A percentile compares a stretch with the other conserved stretches of the same genome.
Conservation (phyloP, 1,140 invertebrate species). For the Procambarus clarkii region DNA sequence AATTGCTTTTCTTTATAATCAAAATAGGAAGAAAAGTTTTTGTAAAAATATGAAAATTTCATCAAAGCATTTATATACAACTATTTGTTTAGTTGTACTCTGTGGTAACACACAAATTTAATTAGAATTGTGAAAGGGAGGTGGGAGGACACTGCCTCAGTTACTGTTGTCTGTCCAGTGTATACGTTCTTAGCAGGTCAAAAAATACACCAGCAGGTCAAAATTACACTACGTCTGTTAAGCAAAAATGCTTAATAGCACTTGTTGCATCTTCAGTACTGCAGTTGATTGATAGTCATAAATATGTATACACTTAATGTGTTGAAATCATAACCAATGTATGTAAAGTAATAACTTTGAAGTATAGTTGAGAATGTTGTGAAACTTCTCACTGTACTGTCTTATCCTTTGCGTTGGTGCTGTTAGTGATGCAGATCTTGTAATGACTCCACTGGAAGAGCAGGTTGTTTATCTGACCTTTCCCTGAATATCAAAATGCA, state of each 20-base stretch:
- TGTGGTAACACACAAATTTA: not conserved
- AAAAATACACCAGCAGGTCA: too few species aligned
- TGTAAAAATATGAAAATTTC: too few species aligned
- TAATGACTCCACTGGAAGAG: not conserved
- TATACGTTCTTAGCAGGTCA: not conserved
- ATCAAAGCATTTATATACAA: too few species aligned
- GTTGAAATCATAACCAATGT: not conserved
- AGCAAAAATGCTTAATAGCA: too few species aligned
- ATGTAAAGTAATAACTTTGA: not conserved
- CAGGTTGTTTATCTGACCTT: not conserved
- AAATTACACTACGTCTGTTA: too few species aligned
- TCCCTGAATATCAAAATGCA: not conserved
- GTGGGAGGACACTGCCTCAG: not conserved
- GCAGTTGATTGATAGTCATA: not conserved
- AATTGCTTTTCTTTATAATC: too few species aligned
- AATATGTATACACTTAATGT: not conserved
- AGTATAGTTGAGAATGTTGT: too few species aligned
- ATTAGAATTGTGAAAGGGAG: not conserved
- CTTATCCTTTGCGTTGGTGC: not conserved
- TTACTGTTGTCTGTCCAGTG: not conserved
- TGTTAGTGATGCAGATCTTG: not conserved
- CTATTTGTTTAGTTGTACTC: too few species aligned
- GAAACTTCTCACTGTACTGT: too few species aligned
- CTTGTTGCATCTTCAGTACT: too few species aligned
- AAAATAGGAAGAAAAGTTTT: too few species aligned